Base-by-base conservation (phyloP, 2,797 vertebrate species). In the Sebastes taczanowskii region DNA sequence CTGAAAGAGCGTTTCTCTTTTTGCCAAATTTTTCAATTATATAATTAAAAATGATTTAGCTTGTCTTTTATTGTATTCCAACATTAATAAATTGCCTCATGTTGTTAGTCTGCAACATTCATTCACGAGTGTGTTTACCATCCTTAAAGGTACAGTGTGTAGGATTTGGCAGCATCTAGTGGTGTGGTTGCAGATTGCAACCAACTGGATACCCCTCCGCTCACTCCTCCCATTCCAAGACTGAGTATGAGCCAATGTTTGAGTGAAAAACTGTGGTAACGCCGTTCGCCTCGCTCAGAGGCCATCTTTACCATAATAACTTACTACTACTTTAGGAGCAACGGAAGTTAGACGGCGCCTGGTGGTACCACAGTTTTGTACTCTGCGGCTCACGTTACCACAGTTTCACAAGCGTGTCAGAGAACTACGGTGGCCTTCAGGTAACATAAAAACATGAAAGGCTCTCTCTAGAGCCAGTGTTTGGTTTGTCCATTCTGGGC, bases 171-270 rank as follows among this genome's bases (percentile, higher is more conserved):
- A 0, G 8, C 49, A 52, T 2, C 49, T 52, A 52, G 49, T 52
- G 49, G 7, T 52, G 18, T 4, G 20, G 49, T 52, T 52, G 20
- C 49, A 52, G 20, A 42, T 20, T 52, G 8, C 20, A 52, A n/a
- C 20, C 49, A 20, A 18, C 49, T 52, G 49, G 1, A 46, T 46
- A 18, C 42, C 16, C 42, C 13, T 42, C 38, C 0, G 13, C 38
- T 16, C 13, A 42, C 42, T 46, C 42, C 16, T 46, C 14, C 0
- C 42, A 0, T 46, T 46, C 42, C 16, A 46, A 46, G 42, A 46
- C 42, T 46, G 42, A 46, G 42, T 0, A 46, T 46, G 42, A 46
- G 42, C 42, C 16, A 0, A 0, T 0, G 2, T 0, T 46, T 46
- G 42, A 46, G 42, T 46, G 42, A 46, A 46, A 46, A 46, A 46